These are phyloP conservation scores for Neosilurus hyrtlii DNA, from an alignment of 2,797 vertebrate species.

Conservation along the genomic window DNA sequence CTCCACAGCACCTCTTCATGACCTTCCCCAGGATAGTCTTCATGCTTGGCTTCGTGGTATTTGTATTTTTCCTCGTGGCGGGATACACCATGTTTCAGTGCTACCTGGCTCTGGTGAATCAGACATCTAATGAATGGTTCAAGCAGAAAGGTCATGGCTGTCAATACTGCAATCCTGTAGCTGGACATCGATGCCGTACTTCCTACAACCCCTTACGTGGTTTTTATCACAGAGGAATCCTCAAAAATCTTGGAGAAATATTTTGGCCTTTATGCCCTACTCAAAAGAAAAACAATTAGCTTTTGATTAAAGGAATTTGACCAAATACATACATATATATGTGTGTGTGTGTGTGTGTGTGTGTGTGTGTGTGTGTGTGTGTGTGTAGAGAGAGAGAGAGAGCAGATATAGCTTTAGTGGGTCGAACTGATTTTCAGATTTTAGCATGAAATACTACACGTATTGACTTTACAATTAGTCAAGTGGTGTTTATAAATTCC, in stretches of 20 bases:
- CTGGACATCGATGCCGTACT: slow-evolving; percentile 49
- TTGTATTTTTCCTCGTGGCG: slow-evolving; percentile 83
- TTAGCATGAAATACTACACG: too few relatives aligned
- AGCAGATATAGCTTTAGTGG: too few relatives aligned
- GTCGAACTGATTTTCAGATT: too few relatives aligned
- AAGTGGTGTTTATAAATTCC: too few relatives aligned
- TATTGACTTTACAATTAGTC: too few relatives aligned
- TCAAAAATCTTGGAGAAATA: slow-evolving; percentile 73
- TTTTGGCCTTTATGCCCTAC: slow-evolving; percentile 64
- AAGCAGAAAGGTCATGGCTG: slow-evolving; percentile 70
- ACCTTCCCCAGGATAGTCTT: slow-evolving; percentile 91
- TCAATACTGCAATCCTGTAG: slow-evolving; percentile 66
- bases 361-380: too few relatives aligned
- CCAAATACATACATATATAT: background rate
- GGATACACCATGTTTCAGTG: slow-evolving; percentile 81
- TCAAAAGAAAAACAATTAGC: slow-evolving; percentile 71
- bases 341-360: too few relatives aligned
- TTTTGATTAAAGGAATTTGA: background rate
- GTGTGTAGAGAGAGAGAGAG: too few relatives aligned
- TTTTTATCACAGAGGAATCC: slow-evolving; percentile 71
- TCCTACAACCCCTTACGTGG: slow-evolving; percentile 64
- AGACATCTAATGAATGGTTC: slow-evolving; percentile 92
- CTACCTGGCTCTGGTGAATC: slow-evolving; percentile 85
- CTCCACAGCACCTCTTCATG: slow-evolving; percentile 87
- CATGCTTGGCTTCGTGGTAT: slow-evolving; percentile 88